phyloP scores from a whole-genome alignment of 2,888 invertebrate genomes.

The Diarsia brunnea region DNA sequence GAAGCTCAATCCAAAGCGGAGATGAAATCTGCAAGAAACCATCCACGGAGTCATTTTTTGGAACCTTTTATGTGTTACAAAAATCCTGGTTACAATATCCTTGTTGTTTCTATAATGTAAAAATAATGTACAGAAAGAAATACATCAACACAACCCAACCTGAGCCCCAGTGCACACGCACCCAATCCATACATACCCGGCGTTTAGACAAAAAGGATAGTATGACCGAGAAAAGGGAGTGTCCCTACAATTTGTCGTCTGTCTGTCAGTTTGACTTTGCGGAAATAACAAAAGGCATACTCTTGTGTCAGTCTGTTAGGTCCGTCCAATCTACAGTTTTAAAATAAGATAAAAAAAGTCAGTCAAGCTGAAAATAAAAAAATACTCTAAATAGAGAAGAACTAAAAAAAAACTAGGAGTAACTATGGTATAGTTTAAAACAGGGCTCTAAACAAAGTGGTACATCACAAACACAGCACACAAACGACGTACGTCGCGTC shows the following conservation, averaged over 20 bases:
- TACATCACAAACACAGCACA: constrained; percentile 10
- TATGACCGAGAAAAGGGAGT: constrained; percentile 11
- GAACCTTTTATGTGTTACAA: neutral
- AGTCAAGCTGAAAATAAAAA: too few species aligned
- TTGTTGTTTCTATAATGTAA: neutral
- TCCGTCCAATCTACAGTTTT: too few species aligned
- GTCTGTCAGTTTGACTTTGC: constrained; percentile 7
- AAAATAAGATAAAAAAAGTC: too few species aligned
- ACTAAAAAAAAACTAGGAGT: neutral
- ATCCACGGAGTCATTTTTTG: neutral
- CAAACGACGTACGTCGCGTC: constrained; percentile 7
- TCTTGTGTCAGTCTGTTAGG: neutral
- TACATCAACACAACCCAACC: neutral
- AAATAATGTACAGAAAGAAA: neutral
- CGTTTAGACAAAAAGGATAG: constrained; percentile 2
- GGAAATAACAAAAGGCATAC: constrained; percentile 17
- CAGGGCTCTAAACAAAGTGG: constrained; percentile 9
- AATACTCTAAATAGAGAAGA: constrained; percentile 2
- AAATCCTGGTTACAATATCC: neutral
- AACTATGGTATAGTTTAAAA: constrained; percentile 7
- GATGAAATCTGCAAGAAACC: neutral
- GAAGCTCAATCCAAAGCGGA: neutral
- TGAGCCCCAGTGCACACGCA: constrained; percentile 11
- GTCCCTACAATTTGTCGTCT: constrained; percentile 11
- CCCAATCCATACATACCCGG: constrained; percentile 6